Conservation (phyloP, 2,888 invertebrate species). For the Chalcis sispes region DNA sequence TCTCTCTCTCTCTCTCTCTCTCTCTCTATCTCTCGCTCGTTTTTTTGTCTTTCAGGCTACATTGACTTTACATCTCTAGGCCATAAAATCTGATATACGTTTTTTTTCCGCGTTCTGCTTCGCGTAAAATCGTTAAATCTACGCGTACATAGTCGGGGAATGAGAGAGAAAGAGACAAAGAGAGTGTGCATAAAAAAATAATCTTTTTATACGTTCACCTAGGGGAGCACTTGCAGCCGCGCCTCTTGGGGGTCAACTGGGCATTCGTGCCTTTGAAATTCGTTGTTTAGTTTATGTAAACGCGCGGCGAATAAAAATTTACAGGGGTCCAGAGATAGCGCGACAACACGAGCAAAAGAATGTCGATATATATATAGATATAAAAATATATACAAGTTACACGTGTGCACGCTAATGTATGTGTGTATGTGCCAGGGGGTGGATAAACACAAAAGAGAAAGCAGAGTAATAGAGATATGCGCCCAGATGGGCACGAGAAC, state of each 20-base stretch:
- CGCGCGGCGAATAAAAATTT: constrained; percentile 52
- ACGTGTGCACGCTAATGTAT: no score
- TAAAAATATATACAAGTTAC: no score
- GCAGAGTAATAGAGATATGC: neutral
- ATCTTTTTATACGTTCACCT: constrained; percentile 42
- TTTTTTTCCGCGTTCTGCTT: neutral
- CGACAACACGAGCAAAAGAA: constrained; percentile 29
- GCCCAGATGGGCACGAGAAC: neutral
- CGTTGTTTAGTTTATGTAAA: constrained; percentile 52
- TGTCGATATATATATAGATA: no score
- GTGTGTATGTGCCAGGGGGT: neutral
- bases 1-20: constrained; percentile 7
- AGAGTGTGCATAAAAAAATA: constrained; percentile 18
- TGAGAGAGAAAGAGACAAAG: neutral
- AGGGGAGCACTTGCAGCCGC: constrained; percentile 18
- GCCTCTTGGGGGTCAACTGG: neutral
- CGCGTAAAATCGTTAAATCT: constrained; percentile 5
- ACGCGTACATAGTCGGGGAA: neutral
- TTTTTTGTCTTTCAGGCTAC: no score
- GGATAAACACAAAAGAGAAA: no score
- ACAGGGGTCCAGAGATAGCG: constrained; percentile 40
- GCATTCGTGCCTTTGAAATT: constrained; percentile 25
- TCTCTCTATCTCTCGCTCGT: constrained; percentile 28
- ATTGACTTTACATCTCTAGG: constrained; percentile 28
- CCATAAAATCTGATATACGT: constrained; percentile 26